Evolutionary conservation across 2,888 invertebrate genomes (phyloP).

Genomic region (Euphydryas editha): DNA sequence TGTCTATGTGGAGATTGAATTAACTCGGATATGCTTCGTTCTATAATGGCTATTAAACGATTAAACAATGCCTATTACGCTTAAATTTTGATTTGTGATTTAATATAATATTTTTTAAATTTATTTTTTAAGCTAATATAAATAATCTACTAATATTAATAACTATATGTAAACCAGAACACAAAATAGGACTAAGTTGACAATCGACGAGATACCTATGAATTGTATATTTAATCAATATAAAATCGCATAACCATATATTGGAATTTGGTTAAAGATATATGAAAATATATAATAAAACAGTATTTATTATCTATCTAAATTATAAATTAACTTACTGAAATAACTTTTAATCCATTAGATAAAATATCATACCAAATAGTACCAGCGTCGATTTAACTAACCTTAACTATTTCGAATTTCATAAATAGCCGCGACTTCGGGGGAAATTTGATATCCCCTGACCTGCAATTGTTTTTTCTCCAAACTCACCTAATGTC

Average conservation of each 20-base stretch:
- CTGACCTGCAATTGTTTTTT: constrained; percentile 64
- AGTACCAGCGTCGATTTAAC: constrained; percentile 6
- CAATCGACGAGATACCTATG: no score
- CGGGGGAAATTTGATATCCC: constrained; percentile 53
- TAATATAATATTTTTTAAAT: constrained; percentile 17
- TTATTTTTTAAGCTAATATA: no score
- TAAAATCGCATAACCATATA: no score
- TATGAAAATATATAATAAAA: no score
- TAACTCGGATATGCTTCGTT: constrained; percentile 67
- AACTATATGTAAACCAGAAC: no score
- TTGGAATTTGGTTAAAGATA: no score
- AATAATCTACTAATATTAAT: no score
- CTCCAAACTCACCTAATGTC: constrained; percentile 75
- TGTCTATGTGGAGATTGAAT: constrained; percentile 75
- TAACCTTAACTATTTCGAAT: not conserved
- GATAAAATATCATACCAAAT: no score
- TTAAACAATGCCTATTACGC: constrained; percentile 61
- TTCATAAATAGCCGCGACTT: constrained; percentile 16
- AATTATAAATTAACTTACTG: not conserved
- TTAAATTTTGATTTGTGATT: constrained; percentile 35
- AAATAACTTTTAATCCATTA: not conserved
- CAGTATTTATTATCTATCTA: not conserved
- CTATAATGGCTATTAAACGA: constrained; percentile 63
- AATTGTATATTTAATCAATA: no score
- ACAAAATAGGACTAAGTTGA: no score